Conservation (phyloP, 2,797 vertebrate genomes). For the Psittacula echo region DNA sequence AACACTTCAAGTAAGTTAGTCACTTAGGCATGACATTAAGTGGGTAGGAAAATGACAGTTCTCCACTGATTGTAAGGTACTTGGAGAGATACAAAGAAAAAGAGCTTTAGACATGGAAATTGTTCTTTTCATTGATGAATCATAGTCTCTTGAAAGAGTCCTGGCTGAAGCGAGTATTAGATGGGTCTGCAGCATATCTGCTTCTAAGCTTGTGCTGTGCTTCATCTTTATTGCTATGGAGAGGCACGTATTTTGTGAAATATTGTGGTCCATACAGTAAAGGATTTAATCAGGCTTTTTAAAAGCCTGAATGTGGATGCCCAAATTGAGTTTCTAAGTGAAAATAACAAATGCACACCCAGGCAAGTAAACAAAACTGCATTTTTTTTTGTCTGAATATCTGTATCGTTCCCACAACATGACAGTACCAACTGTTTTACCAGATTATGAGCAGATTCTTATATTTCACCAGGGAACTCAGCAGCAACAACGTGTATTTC, state of each 20-base stretch:
- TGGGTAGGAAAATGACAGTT: constrained; percentile 57
- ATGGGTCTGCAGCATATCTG: neutral
- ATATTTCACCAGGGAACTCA: neutral
- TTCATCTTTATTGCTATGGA: neutral
- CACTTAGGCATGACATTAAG: constrained; percentile 41
- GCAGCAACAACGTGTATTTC: neutral
- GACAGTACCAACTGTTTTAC: neutral
- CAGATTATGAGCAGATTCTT: neutral
- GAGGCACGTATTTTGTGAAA: neutral
- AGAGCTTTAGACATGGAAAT: constrained; percentile 13
- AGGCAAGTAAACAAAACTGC: neutral
- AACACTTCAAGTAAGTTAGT: constrained; percentile 40
- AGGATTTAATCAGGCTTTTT: neutral
- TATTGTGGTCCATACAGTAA: neutral
- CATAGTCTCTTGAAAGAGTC: neutral
- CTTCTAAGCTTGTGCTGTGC: neutral
- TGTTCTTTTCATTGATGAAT: constrained; percentile 43
- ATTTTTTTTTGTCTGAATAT: neutral
- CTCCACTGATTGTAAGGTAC: constrained; percentile 26
- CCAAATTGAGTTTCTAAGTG: neutral
- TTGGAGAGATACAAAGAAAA: neutral
- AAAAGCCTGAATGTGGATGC: neutral
- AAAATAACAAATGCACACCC: neutral
- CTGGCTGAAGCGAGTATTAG: neutral
- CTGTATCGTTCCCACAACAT: neutral